A percentile compares a stretch with the other conserved stretches of the same genome.
These are phyloP conservation scores for Neomicropteryx cornuta DNA, from an alignment of 1,140 invertebrate species.

Conservation along the genomic window DNA sequence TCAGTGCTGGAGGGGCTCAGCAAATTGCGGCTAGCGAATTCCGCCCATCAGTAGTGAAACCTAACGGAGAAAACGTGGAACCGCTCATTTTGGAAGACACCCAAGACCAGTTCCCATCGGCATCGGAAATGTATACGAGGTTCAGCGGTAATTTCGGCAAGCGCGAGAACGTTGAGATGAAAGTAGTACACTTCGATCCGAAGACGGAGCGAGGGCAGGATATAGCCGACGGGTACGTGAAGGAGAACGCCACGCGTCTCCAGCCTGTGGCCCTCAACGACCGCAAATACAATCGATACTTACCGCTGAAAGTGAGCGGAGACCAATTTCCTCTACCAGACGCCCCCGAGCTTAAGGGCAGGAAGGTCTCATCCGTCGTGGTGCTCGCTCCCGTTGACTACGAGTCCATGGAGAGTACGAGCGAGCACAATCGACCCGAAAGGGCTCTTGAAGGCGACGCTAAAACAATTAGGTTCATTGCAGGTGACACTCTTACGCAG, in stretches of 20 bases:
- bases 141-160: slow-evolving; percentile 36
- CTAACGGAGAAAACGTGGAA: slow-evolving; percentile 44
- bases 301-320: slow-evolving; percentile 71
- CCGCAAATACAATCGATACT: slow-evolving; percentile 66
- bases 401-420: slow-evolving; percentile 35
- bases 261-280: slow-evolving; percentile 62
- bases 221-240: slow-evolving; percentile 59
- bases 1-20: slow-evolving; percentile 60
- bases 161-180: slow-evolving; percentile 63
- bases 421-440: slow-evolving; percentile 29
- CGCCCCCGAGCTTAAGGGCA: slow-evolving; percentile 55
- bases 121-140: slow-evolving; percentile 27
- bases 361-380: slow-evolving; percentile 68
- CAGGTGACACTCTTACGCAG: slow-evolving; percentile 60
- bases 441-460: slow-evolving; percentile 33
- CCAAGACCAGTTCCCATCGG: slow-evolving; percentile 33
- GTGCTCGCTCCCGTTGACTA: slow-evolving; percentile 69
- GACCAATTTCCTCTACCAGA: slow-evolving; percentile 74
- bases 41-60: slow-evolving; percentile 48
- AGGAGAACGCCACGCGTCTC: slow-evolving; percentile 58
- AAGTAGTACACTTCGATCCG: slow-evolving; percentile 71
- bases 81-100: slow-evolving; percentile 39
- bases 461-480: slow-evolving; percentile 48
- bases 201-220: slow-evolving; percentile 58
- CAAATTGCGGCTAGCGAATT: slow-evolving; percentile 58